These are phyloP conservation scores for Lophotriccus pileatus DNA, from an alignment of 2,797 vertebrate species.

Conservation along the genomic window DNA sequence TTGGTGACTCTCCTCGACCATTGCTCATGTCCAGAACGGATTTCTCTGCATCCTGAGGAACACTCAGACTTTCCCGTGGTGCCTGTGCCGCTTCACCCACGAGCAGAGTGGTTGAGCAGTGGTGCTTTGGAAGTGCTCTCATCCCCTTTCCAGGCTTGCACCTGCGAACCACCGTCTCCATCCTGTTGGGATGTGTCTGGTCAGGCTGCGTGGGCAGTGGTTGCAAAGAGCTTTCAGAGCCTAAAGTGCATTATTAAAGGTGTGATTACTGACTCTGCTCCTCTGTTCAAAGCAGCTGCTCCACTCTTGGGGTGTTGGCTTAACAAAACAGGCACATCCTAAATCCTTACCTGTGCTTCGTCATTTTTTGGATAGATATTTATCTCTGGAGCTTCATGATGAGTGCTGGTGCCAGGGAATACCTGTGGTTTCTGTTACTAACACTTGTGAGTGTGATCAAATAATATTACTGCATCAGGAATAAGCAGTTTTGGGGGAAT, in stretches of 20 bases:
- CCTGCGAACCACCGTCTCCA: not conserved
- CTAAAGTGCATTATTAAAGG: not conserved
- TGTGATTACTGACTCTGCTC: not conserved
- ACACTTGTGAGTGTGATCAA: not conserved
- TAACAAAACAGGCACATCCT: constrained; percentile 20
- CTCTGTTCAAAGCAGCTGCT: constrained; percentile 39
- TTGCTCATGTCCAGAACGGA: not conserved
- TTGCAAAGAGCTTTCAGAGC: constrained; percentile 40
- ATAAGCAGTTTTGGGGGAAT: not conserved
- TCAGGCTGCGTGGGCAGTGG: constrained; percentile 27
- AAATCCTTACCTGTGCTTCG: constrained; percentile 13
- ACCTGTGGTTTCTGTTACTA: constrained; percentile 41
- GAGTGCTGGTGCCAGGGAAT: not conserved
- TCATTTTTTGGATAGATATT: constrained; percentile 16
- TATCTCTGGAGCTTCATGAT: not conserved
- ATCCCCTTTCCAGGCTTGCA: not conserved
- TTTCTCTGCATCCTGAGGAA: not conserved
- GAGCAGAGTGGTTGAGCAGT: not conserved
- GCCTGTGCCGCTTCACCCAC: not conserved
- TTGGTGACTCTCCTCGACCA: not conserved
- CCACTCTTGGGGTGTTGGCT: constrained; percentile 42
- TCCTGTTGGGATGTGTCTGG: constrained; percentile 46
- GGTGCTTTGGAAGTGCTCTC: not conserved
- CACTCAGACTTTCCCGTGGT: not conserved
- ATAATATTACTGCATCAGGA: not conserved